Conservation (phyloP, 2,888 invertebrate genomes). For the Drosophila affinis region DNA sequence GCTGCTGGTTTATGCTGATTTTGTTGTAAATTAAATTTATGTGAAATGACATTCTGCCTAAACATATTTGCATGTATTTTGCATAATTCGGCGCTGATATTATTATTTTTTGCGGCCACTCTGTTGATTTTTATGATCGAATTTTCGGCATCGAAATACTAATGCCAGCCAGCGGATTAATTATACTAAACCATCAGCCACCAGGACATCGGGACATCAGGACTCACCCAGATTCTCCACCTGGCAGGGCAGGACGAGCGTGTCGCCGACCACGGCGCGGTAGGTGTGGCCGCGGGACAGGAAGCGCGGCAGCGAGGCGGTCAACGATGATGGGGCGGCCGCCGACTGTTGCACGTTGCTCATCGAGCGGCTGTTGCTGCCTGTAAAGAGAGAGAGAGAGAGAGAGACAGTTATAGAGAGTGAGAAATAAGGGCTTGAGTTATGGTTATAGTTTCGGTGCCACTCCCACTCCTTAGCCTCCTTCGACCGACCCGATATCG, state of each 20-base stretch:
- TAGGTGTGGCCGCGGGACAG: conserved; percentile 90
- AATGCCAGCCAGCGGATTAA: conserved; percentile 53
- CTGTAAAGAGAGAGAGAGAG: conserved; percentile 50
- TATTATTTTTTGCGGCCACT: conserved; percentile 7
- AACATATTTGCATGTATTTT: conserved; percentile 65
- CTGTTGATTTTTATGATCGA: conserved; percentile 42
- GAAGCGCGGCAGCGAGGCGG: conserved; percentile 86
- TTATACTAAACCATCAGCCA: conserved; percentile 44
- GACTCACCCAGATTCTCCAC: conserved; percentile 91
- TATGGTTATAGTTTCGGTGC: neutral
- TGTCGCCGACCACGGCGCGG: conserved; percentile 91
- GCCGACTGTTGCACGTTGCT: conserved; percentile 68
- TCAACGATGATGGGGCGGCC: conserved; percentile 57
- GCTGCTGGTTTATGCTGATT: conserved; percentile 24
- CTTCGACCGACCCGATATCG: conserved; percentile 31
- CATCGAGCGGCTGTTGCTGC: conserved; percentile 79
- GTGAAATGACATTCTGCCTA: conserved; percentile 68
- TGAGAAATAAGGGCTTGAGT: neutral
- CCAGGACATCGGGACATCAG: neutral
- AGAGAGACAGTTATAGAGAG: neutral
- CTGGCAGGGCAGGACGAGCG: conserved; percentile 91
- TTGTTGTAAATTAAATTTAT: conserved; percentile 65
- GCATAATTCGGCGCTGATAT: conserved; percentile 56
- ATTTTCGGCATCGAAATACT: conserved; percentile 60
- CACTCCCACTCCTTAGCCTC: neutral